Evolutionary conservation across 2,797 vertebrate genomes (phyloP), one percentile per base, ranked within the genome.

Genomic region (Sebastes oblongus): DNA sequence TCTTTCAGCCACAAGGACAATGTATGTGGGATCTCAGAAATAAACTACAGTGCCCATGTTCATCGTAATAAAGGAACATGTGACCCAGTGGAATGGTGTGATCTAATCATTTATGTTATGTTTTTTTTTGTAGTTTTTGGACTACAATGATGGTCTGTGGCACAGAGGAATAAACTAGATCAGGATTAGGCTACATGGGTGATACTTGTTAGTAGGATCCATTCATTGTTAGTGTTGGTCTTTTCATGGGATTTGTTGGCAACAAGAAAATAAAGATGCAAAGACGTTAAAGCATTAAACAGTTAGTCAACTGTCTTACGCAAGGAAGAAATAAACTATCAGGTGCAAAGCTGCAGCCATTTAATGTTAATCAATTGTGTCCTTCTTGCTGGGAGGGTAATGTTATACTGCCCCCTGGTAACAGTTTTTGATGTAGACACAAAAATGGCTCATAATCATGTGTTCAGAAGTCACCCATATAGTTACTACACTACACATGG

Each of bases 331-430:
- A 50, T 54, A 54, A 24, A 24, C 2, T 27, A 18, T 52, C 20
- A 25, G 4, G 18, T 42, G 55, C 6, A 46, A 36, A 25, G 14
- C 36, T 34, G 34, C 11, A 67, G 55, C 4, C 34, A 32, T 50
- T 20, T 52, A 36, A 30, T 68, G 20, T n/a, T 18, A 9, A 52
- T 24, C 2, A 4, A 2, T 11, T 29, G 8, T 61, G 30, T 70
- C 7, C 6, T 4, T 13, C n/a, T 60, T 1, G 54, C 8, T 42
- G 3, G 4, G n/a, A 71, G 22, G 13, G 30, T 22, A 58, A 30
- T 2, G 8, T n/a, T 64, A 25, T 66, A 58, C 70, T 89, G 83
- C 76, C 62, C 75, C 70, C 81, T 84, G 74, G 52, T 85, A 77
- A 25, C 54, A 9, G 3, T 5, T 70, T 67, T 70, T 1, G 3